phyloP scores from a whole-genome alignment of 2,888 invertebrate species.

The Sympetrum striolatum region DNA sequence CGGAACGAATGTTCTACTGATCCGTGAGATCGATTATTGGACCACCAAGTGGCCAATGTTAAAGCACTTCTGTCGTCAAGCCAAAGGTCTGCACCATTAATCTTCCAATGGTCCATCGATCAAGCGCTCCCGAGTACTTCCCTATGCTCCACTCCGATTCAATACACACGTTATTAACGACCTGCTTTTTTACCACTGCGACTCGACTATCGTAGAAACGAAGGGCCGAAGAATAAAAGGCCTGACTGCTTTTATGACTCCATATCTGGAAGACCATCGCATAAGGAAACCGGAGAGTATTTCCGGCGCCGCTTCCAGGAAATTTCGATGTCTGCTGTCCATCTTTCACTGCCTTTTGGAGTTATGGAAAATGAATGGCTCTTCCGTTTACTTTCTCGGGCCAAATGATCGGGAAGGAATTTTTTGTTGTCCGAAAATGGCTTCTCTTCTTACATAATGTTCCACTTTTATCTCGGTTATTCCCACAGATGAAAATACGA shows the following conservation, averaged over 20 bases:
- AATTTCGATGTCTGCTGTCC: neutral
- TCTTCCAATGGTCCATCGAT: constrained; percentile 1
- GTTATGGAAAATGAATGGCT: neutral
- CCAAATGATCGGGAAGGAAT: neutral
- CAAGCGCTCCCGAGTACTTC: neutral
- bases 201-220: neutral
- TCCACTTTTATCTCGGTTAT: no score
- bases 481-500: no score
- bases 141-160: constrained; percentile 32
- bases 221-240: neutral
- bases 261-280: neutral
- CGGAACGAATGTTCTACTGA: constrained; percentile 30
- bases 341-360: neutral
- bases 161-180: constrained; percentile 31
- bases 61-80: constrained; percentile 41
- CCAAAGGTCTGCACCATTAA: constrained; percentile 29
- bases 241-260: neutral
- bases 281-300: neutral
- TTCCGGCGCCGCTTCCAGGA: neutral
- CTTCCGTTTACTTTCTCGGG: neutral
- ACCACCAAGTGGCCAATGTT: constrained; percentile 37
- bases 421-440: neutral
- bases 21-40: constrained; percentile 39
- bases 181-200: neutral
- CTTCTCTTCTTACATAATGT: neutral